Evolutionary conservation across 2,113 vertebrate genomes (phyloP).

Genomic region (Pelvicachromis taeniatus): DNA sequence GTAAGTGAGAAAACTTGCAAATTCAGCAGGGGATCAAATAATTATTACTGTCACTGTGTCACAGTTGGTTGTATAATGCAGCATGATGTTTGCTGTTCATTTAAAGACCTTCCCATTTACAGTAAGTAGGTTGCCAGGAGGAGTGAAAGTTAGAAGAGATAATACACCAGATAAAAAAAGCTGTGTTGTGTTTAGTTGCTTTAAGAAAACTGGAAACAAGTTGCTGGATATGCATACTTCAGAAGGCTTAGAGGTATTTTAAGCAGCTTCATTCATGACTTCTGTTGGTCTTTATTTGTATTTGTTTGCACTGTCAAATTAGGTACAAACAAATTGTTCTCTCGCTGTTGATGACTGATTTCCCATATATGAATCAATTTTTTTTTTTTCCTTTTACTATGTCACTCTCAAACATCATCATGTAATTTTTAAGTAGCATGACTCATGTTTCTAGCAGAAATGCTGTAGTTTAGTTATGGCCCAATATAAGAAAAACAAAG

Average conservation of each 20-base stretch:
- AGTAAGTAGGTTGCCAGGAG: background rate
- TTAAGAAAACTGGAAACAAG: background rate
- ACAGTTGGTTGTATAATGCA: background rate
- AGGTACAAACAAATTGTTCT: accelerated
- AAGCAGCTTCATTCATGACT: background rate
- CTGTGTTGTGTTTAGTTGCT: background rate
- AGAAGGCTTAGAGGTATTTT: background rate
- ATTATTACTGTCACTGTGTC: background rate
- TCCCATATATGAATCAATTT: background rate
- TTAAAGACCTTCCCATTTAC: background rate
- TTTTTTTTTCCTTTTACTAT: background rate
- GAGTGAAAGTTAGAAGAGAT: background rate
- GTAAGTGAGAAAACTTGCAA: background rate
- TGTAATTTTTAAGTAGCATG: background rate
- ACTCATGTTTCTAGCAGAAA: background rate
- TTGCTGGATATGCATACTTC: background rate
- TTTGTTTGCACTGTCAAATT: background rate
- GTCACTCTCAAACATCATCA: background rate
- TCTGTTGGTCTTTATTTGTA: background rate
- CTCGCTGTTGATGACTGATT: background rate
- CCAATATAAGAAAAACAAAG: conserved; percentile 23
- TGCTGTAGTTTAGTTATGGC: background rate
- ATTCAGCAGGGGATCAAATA: too few relatives aligned
- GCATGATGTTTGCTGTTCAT: background rate
- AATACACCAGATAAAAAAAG: background rate